These are phyloP conservation scores for Philereme transversata DNA, from an alignment of 2,888 invertebrate genomes.

Conservation along the genomic window DNA sequence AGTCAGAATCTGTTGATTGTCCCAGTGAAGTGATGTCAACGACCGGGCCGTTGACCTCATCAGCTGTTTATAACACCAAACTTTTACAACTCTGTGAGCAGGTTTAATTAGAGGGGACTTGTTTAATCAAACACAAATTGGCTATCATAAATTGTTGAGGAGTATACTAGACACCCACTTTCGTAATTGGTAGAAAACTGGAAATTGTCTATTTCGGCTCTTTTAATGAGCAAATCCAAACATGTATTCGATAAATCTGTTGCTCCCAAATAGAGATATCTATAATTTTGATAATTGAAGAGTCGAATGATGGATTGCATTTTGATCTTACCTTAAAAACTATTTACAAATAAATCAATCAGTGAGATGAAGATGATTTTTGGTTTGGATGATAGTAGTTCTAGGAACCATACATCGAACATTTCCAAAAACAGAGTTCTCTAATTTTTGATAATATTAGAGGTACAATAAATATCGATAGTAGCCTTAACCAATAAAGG, in stretches of 20 bases:
- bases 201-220: conserved; percentile 18
- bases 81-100: conserved; percentile 33
- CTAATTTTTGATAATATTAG: too few species aligned
- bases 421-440: too few species aligned
- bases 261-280: conserved; percentile 11
- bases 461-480: too few species aligned
- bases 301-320: conserved; percentile 10
- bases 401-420: not conserved
- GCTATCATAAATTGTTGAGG: conserved; percentile 25
- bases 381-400: conserved; percentile 2
- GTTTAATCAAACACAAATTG: conserved; percentile 36
- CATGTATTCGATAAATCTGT: conserved; percentile 10
- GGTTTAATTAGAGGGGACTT: conserved; percentile 34
- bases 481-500: not conserved
- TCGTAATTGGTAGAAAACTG: conserved; percentile 24
- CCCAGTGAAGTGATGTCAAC: conserved; percentile 43
- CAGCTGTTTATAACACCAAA: conserved; percentile 45
- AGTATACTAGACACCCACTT: conserved; percentile 19
- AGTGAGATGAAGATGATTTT: conserved; percentile 3
- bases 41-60: conserved; percentile 45
- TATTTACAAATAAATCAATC: conserved; percentile 6
- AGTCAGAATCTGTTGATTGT: conserved; percentile 25
- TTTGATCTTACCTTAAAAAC: conserved; percentile 4
- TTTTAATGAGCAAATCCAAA: conserved; percentile 22
- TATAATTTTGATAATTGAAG: conserved; percentile 20